Conservation (phyloP, 2,797 vertebrate genomes). For the Sebastes nivosus region DNA sequence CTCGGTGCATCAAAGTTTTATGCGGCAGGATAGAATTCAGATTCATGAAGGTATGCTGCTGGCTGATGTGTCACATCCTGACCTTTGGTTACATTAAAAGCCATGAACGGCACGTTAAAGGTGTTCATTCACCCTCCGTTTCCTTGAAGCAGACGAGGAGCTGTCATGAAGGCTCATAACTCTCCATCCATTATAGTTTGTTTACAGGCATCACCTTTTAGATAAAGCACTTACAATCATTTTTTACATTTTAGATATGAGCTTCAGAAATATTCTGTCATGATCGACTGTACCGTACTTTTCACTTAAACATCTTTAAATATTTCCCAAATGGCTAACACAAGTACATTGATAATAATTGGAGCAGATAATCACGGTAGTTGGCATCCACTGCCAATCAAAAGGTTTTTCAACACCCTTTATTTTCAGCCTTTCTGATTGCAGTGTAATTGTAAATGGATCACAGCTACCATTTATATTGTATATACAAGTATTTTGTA, state of each 20-base stretch:
- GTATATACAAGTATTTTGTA: background rate
- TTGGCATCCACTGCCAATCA: background rate
- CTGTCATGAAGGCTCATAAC: background rate
- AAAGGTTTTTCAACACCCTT: background rate
- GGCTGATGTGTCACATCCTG: conserved; percentile 20
- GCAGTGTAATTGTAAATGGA: background rate
- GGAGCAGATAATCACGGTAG: background rate
- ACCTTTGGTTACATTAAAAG: conserved; percentile 38
- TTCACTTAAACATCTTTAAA: background rate
- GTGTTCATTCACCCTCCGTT: background rate
- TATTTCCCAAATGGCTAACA: background rate
- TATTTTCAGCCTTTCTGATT: background rate
- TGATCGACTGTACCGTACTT: background rate
- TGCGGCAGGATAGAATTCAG: background rate
- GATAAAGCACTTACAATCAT: background rate
- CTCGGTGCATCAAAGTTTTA: conserved; percentile 3
- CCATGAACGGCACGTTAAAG: background rate
- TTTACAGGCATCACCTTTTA: background rate
- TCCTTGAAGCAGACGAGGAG: background rate
- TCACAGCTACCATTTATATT: background rate
- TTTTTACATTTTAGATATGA: background rate
- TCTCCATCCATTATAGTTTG: background rate
- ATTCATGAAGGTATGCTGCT: background rate
- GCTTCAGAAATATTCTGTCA: background rate
- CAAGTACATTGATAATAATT: background rate